Base-by-base conservation (phyloP, 1,140 invertebrate species). In the Arion vulgaris region DNA sequence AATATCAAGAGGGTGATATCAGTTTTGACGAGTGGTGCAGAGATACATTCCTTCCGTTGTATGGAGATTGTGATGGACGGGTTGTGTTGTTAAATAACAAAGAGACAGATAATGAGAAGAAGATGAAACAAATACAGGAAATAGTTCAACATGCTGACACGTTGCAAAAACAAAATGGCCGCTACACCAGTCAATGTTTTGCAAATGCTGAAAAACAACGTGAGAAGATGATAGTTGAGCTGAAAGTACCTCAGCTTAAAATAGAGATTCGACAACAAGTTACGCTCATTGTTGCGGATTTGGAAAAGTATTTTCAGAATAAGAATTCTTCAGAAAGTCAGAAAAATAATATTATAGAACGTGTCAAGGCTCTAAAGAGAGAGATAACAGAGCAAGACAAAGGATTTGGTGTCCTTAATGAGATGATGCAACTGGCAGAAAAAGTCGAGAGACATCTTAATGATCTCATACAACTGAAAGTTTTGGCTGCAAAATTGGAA, bases 1-100 rank as follows among this genome's bases (percentile, higher is more conserved):
- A 71, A 36, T 9, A 57, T 4, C 9, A 57, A 57, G 68, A 71
- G 15, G 34, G 15, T 13, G 5, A 34, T 36, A 32, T 7, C 1
- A 39, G 38, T 71, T 71, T 71, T 71, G 11, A 71, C 4, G n/a
- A 71, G 1, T 71, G 68, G 68, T 71, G 38, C 38, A 71, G 38
- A 34, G 68, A 28, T 1, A 28, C 2, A 71, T 71, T 71, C 26
- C 53, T 2, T 23, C 17, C 9, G 4, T 57, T 57, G 53, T 57
- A 23, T 23, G 26, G 23, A 15, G 26, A 57, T 23, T n/a, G 71
- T 41, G 26, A 45, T 39, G 71, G 71, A 45, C 19, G 71, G 41
- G 7, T 72, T 72, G 71, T 72, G 17, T 26, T 72, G 5, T 41
- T 72, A 11, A 72, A 72, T 38, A 72, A 72, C 41, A 41, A 26